phyloP scores from a whole-genome alignment of 2,113 vertebrate species.

The Rhinogobius similis region DNA sequence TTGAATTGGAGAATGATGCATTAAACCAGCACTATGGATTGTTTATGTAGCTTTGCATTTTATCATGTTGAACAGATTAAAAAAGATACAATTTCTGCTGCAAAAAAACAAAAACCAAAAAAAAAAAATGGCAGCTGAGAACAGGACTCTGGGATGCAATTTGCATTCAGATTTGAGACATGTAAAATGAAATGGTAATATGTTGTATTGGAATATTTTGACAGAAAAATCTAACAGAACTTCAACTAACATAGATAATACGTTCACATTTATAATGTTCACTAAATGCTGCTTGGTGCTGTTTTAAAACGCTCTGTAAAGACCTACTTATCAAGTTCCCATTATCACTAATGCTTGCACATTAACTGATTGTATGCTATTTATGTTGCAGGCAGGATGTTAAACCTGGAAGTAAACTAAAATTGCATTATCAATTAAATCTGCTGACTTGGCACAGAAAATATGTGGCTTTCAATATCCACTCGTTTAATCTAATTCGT shows the following conservation, averaged over 20 bases:
- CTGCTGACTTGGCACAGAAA: slow-evolving; percentile 56
- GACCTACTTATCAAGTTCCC: background rate
- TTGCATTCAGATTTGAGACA: no score
- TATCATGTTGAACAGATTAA: no score
- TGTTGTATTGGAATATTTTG: background rate
- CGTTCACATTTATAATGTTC: background rate
- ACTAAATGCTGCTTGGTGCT: background rate
- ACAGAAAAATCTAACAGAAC: background rate
- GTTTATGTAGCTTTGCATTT: no score
- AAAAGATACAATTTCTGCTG: no score
- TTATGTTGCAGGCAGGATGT: slow-evolving; percentile 2
- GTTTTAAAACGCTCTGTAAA: background rate
- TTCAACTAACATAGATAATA: background rate
- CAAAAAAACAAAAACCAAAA: no score
- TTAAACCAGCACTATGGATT: no score
- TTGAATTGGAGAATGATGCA: no score
- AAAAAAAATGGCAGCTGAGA: no score
- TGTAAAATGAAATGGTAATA: no score
- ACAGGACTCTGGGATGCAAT: no score
- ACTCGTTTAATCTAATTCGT: slow-evolving; percentile 60
- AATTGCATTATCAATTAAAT: slow-evolving; percentile 70
- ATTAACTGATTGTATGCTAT: slow-evolving; percentile 7
- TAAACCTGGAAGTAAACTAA: slow-evolving; percentile 14
- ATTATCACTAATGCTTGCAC: slow-evolving; percentile 2
- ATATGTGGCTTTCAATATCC: slow-evolving; percentile 55